These are phyloP conservation scores for Scolopax mira DNA, from an alignment of 2,113 vertebrate species.

Conservation along the genomic window DNA sequence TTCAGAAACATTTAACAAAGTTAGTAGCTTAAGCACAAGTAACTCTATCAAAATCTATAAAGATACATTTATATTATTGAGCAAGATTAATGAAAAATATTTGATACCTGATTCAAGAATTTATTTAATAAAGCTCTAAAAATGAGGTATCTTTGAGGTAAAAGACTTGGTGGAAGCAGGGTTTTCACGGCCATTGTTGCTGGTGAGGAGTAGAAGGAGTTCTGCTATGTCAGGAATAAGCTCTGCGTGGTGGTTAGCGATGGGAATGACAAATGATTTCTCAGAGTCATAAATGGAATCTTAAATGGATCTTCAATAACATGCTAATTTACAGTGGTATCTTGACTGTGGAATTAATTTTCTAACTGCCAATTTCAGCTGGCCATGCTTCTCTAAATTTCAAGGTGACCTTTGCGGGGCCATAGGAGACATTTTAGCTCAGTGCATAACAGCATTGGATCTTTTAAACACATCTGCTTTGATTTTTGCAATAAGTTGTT, in stretches of 20 bases:
- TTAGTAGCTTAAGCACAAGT: not conserved
- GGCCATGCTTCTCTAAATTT: not conserved
- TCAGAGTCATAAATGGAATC: conserved; percentile 2
- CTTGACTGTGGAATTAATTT: conserved; percentile 37
- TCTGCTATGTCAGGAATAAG: not conserved
- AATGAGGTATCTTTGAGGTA: not conserved
- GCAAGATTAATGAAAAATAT: not conserved
- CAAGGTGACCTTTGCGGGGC: not conserved
- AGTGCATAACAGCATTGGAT: not conserved
- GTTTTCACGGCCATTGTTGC: not conserved
- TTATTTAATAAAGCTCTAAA: not conserved
- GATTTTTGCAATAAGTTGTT: not conserved
- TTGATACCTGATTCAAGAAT: not conserved
- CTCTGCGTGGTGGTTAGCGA: not conserved
- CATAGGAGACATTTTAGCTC: not conserved
- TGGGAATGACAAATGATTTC: conserved; percentile 15
- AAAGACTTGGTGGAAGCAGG: not conserved
- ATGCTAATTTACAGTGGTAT: conserved; percentile 35
- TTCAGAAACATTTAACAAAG: not conserved
- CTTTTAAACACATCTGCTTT: not conserved
- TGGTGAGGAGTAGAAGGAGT: not conserved
- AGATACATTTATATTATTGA: not conserved
- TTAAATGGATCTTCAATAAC: conserved; percentile 37
- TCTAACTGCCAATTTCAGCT: not conserved
- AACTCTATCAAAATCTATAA: not conserved